Percentiles rank a stretch among this genome's conserved stretches.
phyloP scores from a whole-genome alignment of 2,113 vertebrate species.

The Tonatia bakeri region DNA sequence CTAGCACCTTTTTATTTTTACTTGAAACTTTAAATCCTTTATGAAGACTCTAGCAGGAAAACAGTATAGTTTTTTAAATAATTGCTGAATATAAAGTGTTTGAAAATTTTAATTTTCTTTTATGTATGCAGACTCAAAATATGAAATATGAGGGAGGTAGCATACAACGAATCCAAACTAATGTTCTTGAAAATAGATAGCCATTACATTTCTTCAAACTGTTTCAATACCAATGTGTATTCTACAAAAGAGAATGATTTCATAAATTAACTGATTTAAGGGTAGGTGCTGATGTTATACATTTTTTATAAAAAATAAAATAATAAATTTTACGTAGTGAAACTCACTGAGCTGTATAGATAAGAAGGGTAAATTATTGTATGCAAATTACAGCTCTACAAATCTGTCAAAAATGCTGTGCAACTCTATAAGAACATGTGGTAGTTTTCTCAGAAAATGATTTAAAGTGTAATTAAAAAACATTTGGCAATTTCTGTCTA shows the following conservation, averaged over 20 bases:
- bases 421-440: neutral
- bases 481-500: neutral
- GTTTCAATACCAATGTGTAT: slow-evolving; percentile 79
- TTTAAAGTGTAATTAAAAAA: neutral
- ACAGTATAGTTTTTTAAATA: slow-evolving; percentile 80
- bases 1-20: slow-evolving; percentile 68
- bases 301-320: slow-evolving; percentile 76
- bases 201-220: slow-evolving; percentile 74
- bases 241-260: slow-evolving; percentile 79
- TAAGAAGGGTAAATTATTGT: neutral
- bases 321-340: slow-evolving; percentile 80
- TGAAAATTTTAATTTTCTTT: slow-evolving; percentile 75
- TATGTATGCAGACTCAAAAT: slow-evolving; percentile 74
- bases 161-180: slow-evolving; percentile 78
- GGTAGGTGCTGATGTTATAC: slow-evolving; percentile 76
- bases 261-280: slow-evolving; percentile 81
- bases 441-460: neutral
- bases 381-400: neutral
- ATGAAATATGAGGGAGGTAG: neutral
- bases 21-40: slow-evolving; percentile 78
- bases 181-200: slow-evolving; percentile 83
- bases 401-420: neutral
- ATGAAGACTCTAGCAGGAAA: slow-evolving; percentile 75
- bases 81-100: slow-evolving; percentile 78
- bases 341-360: neutral